Evolutionary conservation across 1,140 invertebrate genomes (phyloP).

Genomic region (Calephelis nemesis): DNA sequence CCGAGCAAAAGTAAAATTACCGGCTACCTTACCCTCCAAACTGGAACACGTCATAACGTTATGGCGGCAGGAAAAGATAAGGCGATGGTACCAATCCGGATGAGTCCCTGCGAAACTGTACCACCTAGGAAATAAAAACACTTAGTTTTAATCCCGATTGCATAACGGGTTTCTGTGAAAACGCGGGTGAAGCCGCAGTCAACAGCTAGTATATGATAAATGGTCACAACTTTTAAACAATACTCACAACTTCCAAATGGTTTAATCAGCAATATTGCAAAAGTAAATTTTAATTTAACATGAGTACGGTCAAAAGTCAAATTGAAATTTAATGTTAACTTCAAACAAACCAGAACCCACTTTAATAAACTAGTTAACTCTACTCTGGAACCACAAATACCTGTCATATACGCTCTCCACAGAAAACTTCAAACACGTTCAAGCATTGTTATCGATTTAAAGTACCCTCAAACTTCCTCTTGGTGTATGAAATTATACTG

Average conservation of each 20-base stretch:
- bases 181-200: no score
- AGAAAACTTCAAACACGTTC: slow-evolving; percentile 6
- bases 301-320: not conserved
- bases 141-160: no score
- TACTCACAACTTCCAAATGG: not conserved
- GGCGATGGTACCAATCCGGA: no score
- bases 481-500: not conserved
- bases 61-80: no score
- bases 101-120: no score
- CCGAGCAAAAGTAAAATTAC: no score
- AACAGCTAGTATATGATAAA: no score
- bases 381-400: not conserved
- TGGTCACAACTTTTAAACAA: no score
- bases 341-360: slow-evolving; percentile 3
- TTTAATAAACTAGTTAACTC: slow-evolving; percentile 9
- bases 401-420: slow-evolving; percentile 4
- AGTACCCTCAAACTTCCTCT: slow-evolving; percentile 8
- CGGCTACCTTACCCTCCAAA: no score
- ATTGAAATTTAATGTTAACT: slow-evolving; percentile 9
- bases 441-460: slow-evolving; percentile 16
- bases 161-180: no score
- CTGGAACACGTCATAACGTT: no score
- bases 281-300: not conserved
- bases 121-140: no score
- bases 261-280: not conserved